Percentiles rank a stretch among this genome's conserved stretches.
Conservation (phyloP, 2,797 vertebrate species). For the Australoheros facetus region DNA sequence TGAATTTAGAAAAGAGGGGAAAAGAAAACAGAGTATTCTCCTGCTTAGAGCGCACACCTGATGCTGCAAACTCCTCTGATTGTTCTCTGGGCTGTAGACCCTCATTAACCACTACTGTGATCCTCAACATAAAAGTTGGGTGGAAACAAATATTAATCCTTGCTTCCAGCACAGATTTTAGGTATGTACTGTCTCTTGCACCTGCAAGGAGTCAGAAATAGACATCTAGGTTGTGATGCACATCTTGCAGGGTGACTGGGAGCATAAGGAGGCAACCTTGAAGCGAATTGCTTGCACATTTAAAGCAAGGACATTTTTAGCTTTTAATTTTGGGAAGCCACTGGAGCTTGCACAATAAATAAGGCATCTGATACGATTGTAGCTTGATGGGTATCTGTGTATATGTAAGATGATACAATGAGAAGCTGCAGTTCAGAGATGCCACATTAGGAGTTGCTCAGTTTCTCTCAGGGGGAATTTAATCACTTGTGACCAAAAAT, state of each 20-base stretch:
- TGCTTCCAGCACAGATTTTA: too few relatives aligned
- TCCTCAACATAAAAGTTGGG: too few relatives aligned
- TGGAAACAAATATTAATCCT: too few relatives aligned
- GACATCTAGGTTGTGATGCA: not conserved
- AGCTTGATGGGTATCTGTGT: not conserved
- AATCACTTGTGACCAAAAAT: not conserved
- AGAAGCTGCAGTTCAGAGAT: not conserved
- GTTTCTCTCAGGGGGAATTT: not conserved
- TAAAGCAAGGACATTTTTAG: not conserved
- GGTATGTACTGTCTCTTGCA: too few relatives aligned
- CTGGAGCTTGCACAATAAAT: not conserved
- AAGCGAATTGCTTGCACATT: not conserved
- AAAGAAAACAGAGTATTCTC: not conserved
- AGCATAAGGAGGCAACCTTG: not conserved
- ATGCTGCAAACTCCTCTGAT: too few relatives aligned
- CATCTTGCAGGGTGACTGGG: not conserved
- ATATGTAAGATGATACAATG: not conserved
- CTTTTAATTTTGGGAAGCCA: conserved; percentile 3
- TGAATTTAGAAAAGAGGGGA: not conserved
- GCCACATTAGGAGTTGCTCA: not conserved
- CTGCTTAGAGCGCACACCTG: not conserved
- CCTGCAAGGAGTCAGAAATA: not conserved
- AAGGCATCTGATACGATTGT: conserved; percentile 1
- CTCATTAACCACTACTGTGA: too few relatives aligned
- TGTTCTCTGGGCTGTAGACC: not conserved